These are phyloP conservation scores for Phymanthus crucifer DNA, from an alignment of 92 coral and sea anemone species.

Conservation along the genomic window DNA sequence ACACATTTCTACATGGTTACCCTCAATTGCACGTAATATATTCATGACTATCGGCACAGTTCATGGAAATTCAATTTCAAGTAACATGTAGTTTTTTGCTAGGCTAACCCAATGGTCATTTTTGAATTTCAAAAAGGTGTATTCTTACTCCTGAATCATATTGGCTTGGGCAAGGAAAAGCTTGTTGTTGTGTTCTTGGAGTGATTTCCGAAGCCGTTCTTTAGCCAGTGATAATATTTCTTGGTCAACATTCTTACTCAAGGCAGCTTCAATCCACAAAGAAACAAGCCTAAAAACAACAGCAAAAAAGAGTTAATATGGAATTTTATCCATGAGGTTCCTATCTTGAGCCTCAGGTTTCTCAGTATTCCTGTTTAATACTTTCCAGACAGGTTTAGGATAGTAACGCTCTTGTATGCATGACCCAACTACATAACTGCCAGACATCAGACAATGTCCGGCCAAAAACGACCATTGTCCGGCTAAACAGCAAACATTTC, in stretches of 20 bases:
- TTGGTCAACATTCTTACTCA: slow-evolving; percentile 49
- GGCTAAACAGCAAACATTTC: no score
- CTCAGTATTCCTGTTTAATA: no score
- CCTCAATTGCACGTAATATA: no score
- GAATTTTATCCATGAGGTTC: neutral
- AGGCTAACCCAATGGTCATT: neutral
- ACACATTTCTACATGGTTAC: no score
- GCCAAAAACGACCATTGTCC: no score
- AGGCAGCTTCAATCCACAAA: slow-evolving; percentile 58
- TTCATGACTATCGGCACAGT: no score
- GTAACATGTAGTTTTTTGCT: neutral
- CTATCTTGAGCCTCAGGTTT: no score
- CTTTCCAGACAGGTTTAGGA: no score
- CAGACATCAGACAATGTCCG: no score
- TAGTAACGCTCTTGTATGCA: no score
- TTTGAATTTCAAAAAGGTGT: neutral
- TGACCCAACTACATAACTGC: no score
- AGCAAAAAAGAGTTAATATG: neutral
- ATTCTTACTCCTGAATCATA: slow-evolving; percentile 40
- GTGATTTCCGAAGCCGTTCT: slow-evolving; percentile 47
- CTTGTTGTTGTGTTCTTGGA: slow-evolving; percentile 15
- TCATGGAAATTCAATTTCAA: no score
- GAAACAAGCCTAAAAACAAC: neutral
- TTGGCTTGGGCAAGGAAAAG: slow-evolving; percentile 31
- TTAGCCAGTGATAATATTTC: slow-evolving; percentile 48